Evolutionary conservation across 2,113 vertebrate genomes (phyloP), one percentile per base, ranked within the genome.

Genomic region (Accipiter virgatus): DNA sequence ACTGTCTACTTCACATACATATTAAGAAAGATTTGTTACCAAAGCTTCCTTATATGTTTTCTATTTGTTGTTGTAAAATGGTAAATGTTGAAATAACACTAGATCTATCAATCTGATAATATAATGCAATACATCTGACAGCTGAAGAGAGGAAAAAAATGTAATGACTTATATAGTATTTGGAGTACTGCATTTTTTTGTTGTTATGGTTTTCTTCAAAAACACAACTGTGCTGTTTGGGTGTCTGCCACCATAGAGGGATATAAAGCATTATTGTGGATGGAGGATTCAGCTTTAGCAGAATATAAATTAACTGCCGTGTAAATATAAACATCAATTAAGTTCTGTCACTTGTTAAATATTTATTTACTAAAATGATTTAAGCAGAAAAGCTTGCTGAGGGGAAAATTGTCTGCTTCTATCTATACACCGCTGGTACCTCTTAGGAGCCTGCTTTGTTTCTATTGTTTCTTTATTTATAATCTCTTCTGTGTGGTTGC

Each of bases 21-120:
- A 99, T 99, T 99, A 99, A 99, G 98, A 98, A 98, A 98, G 97
- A 98, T 97, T 98, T 98, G 98, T 98, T 99, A 99, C 98, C 98
- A 98, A 97, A 94, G 96, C 97, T 97, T 98, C 95, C 89, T 98
- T 98, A 95, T 96, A 97, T 98, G 96, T 97, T 96, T 98, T 97
- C 90, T 96, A 97, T 98, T 98, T 98, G 97, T 98, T 98, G 94
- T 95, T 97, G 84, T 95, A 97, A 98, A 98, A 98, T 95, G 92
- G 95, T 98, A 98, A 98, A 98, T 97, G 96, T 96, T 98, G 97
- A 97, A 98, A 98, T 97, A 98, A 98, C 97, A 98, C 94, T 96
- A 97, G 96, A 97, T 97, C 96, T 98, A 98, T 98, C 98, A 97
- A 97, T 97, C 96, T 95, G 97, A 98, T 98, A 97, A 98, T 97